Conservation (phyloP, 2,888 invertebrate species). For the Drosophila hamatofila region DNA sequence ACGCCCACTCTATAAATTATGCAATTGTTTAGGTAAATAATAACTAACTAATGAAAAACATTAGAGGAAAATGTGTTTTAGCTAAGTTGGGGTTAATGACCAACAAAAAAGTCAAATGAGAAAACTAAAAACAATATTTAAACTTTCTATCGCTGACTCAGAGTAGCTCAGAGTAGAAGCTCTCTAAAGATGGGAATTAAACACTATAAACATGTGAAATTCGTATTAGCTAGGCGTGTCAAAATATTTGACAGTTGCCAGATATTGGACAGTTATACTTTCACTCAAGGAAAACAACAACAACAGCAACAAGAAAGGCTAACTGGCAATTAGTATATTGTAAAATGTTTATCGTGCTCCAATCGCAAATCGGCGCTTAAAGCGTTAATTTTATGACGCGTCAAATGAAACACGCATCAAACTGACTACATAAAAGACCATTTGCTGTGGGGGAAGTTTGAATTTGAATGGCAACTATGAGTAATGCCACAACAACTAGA, state of each 20-base stretch:
- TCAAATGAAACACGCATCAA: constrained; percentile 57
- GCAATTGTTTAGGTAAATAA: constrained; percentile 62
- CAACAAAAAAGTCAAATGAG: not conserved
- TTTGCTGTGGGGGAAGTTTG: constrained; percentile 26
- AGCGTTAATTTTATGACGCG: constrained; percentile 51
- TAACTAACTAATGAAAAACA: constrained; percentile 24
- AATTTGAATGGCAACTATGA: not conserved
- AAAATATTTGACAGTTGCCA: constrained; percentile 12
- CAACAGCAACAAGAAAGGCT: constrained; percentile 20
- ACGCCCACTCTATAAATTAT: constrained; percentile 29
- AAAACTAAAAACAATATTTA: constrained; percentile 42
- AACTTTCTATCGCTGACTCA: constrained; percentile 65
- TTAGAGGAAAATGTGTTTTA: constrained; percentile 34
- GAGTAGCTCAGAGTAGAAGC: constrained; percentile 37
- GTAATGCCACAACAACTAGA: constrained; percentile 4
- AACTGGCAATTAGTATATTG: constrained; percentile 41
- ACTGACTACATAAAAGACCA: constrained; percentile 37
- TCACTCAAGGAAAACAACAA: constrained; percentile 51
- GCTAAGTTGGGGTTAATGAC: constrained; percentile 31
- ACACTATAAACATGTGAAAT: constrained; percentile 17
- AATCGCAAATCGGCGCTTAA: constrained; percentile 46
- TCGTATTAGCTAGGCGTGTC: constrained; percentile 48
- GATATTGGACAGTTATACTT: constrained; percentile 59
- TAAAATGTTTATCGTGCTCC: constrained; percentile 56
- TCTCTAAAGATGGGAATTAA: constrained; percentile 43